Evolutionary conservation across 2,113 vertebrate species (phyloP).

Genomic region (Syngnathus scovelli): DNA sequence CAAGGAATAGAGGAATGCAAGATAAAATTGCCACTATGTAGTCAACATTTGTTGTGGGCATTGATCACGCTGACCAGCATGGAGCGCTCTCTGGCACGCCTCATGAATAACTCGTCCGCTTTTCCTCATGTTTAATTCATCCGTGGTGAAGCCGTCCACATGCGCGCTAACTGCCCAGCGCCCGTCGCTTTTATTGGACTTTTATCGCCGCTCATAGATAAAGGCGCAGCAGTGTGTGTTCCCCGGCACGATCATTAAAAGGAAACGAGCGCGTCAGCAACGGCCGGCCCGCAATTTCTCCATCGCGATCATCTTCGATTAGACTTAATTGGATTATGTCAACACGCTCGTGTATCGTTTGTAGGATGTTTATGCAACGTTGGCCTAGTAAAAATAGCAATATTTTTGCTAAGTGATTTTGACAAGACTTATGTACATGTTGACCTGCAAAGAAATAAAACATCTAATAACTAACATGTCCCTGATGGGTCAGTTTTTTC

Average conservation of each 20-base stretch:
- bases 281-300: conserved; percentile 18
- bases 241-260: conserved; percentile 16
- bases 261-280: conserved; percentile 35
- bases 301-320: conserved; percentile 16
- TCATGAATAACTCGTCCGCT: conserved; percentile 56
- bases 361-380: background rate
- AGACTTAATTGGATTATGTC: conserved; percentile 37
- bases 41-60: conserved; percentile 5
- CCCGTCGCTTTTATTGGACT: conserved; percentile 40
- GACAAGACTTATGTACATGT: too few relatives aligned
- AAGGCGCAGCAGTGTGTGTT: conserved; percentile 15
- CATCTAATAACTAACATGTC: background rate
- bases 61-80: conserved; percentile 28
- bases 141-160: conserved; percentile 47
- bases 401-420: too few relatives aligned
- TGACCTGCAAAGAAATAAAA: too few relatives aligned
- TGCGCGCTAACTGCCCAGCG: conserved; percentile 27
- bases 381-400: background rate
- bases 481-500: background rate
- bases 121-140: conserved; percentile 58
- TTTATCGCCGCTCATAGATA: conserved; percentile 44
- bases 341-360: background rate
- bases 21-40: background rate
- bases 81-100: background rate
- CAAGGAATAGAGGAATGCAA: background rate